Percentiles rank a stretch among this genome's conserved stretches.
Evolutionary conservation across 2,797 vertebrate species (phyloP).

Genomic region (Aplochiton taeniatus): DNA sequence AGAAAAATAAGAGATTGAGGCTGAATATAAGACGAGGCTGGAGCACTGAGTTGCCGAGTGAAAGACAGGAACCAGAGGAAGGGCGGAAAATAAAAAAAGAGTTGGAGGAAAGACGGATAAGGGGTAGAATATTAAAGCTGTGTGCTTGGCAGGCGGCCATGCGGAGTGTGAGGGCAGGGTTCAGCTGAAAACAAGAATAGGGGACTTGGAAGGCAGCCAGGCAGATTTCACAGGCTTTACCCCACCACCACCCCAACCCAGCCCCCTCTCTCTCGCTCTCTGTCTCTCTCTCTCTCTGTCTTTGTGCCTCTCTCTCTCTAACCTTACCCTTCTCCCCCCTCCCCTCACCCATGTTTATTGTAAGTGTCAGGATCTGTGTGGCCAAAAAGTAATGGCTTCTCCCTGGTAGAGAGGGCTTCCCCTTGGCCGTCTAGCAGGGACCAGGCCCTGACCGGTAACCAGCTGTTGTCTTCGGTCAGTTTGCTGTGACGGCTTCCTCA

Average conservation of each 20-base stretch:
- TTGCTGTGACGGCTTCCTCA: slow-evolving; percentile 16
- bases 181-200: slow-evolving; percentile 72
- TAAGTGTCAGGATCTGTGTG: slow-evolving; percentile 62
- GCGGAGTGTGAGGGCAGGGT: slow-evolving; percentile 67
- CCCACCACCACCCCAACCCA: slow-evolving; percentile 20
- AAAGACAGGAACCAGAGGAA: slow-evolving; percentile 43
- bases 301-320: slow-evolving; percentile 18
- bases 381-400: slow-evolving; percentile 73
- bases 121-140: slow-evolving; percentile 68
- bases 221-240: slow-evolving; percentile 59
- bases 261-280: slow-evolving; percentile 31
- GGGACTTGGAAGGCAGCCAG: slow-evolving; percentile 73
- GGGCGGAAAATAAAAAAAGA: slow-evolving; percentile 27
- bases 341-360: slow-evolving; percentile 55
- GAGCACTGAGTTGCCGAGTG: slow-evolving; percentile 36
- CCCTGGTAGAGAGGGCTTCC: slow-evolving; percentile 50
- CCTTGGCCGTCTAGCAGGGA: slow-evolving; percentile 36
- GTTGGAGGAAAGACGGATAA: slow-evolving; percentile 42
- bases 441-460: slow-evolving; percentile 39
- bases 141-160: slow-evolving; percentile 64
- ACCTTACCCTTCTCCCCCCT: slow-evolving; percentile 34
- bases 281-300: slow-evolving; percentile 27
- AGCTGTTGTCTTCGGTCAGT: slow-evolving; percentile 19
- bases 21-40: background rate
- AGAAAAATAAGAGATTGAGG: slow-evolving; percentile 37